Evolutionary conservation across 2,888 invertebrate genomes (phyloP).

Genomic region (Meliscaeva auricollis): DNA sequence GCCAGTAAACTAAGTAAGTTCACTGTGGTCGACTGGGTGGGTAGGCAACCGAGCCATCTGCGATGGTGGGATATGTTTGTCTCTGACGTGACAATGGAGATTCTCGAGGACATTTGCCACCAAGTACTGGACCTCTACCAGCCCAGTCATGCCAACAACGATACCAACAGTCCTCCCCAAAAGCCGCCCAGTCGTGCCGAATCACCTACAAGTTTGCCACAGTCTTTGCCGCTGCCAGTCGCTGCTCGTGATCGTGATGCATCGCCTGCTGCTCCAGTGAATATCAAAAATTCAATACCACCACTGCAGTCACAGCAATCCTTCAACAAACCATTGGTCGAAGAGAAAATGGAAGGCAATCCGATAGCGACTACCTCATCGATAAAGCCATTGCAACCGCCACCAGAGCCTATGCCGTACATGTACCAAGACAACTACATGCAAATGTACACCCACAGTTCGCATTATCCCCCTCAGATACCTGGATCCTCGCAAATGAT

Average conservation of each 20-base stretch:
- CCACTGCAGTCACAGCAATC: slow-evolving; percentile 13
- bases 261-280: slow-evolving; percentile 19
- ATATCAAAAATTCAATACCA: slow-evolving; percentile 30
- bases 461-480: slow-evolving; percentile 76
- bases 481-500: slow-evolving; percentile 75
- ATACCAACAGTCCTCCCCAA: slow-evolving; percentile 85
- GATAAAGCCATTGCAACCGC: slow-evolving; percentile 77
- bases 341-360: slow-evolving; percentile 78
- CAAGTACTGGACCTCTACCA: slow-evolving; percentile 96
- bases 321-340: slow-evolving; percentile 37
- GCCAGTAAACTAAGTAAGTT: slow-evolving; percentile 98
- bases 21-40: slow-evolving; percentile 96
- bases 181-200: slow-evolving; percentile 86
- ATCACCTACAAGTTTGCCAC: slow-evolving; percentile 83
- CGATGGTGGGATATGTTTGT: slow-evolving; percentile 99
- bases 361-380: slow-evolving; percentile 82
- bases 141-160: slow-evolving; percentile 88
- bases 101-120: slow-evolving; percentile 98
- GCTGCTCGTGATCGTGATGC: slow-evolving; percentile 49
- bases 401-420: slow-evolving; percentile 77
- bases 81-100: slow-evolving; percentile 96
- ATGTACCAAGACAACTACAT: slow-evolving; percentile 85
- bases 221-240: slow-evolving; percentile 50
- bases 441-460: slow-evolving; percentile 83
- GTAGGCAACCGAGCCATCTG: slow-evolving; percentile 89